These are phyloP conservation scores for Drosophila tristis DNA, from an alignment of 1,140 invertebrate species.

Conservation along the genomic window DNA sequence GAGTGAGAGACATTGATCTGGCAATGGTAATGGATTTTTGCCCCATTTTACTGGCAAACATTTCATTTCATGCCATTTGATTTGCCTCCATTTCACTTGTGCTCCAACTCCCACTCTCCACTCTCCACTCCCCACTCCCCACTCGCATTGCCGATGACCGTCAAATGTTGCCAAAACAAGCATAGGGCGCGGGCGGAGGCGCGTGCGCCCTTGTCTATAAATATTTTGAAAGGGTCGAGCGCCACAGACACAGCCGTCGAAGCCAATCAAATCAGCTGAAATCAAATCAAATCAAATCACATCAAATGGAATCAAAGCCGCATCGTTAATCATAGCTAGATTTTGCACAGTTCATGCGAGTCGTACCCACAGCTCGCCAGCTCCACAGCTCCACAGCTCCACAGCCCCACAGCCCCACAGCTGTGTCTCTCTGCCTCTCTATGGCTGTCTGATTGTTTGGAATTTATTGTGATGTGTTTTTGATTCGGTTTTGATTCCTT, in stretches of 20 bases:
- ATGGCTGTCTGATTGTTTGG: slow-evolving; percentile 45
- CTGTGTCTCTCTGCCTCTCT: not conserved
- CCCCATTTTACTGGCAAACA: not conserved
- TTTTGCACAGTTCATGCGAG: slow-evolving; percentile 34
- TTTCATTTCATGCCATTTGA: slow-evolving; percentile 8
- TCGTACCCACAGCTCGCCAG: not conserved
- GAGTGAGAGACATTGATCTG: not conserved
- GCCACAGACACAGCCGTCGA: not conserved
- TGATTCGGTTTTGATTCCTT: slow-evolving; percentile 46
- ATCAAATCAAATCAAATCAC: slow-evolving; percentile 27
- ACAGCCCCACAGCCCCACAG: too few relatives aligned
- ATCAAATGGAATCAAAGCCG: slow-evolving; percentile 34
- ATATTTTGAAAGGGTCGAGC: slow-evolving; percentile 69
- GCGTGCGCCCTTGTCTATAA: slow-evolving; percentile 58
- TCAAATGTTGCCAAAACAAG: slow-evolving; percentile 26
- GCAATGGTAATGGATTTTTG: slow-evolving; percentile 3
- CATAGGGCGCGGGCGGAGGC: slow-evolving; percentile 40
- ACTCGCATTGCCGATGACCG: slow-evolving; percentile 8
- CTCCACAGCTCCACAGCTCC: too few relatives aligned
- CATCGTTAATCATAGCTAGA: slow-evolving; percentile 61
- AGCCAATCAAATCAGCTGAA: slow-evolving; percentile 21
- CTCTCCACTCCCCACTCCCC: too few relatives aligned
- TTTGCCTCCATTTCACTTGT: slow-evolving; percentile 27
- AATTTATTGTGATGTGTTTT: slow-evolving; percentile 57
- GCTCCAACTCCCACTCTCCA: too few relatives aligned